Base-by-base conservation (phyloP, 2,888 invertebrate species). In the Dasysyrphus albostriatus region DNA sequence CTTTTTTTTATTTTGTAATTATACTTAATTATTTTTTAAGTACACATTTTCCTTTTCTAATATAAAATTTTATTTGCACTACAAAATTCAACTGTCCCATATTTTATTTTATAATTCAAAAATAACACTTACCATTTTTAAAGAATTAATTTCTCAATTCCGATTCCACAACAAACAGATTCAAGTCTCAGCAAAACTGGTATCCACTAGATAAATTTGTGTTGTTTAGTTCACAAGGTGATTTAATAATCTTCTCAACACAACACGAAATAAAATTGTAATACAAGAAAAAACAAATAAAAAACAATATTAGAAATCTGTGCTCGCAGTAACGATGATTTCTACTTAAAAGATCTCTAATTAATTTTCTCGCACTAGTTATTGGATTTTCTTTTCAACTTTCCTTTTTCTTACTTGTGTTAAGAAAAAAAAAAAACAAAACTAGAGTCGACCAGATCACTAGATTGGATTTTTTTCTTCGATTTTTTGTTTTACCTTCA, bases 311-410 rank as follows among this genome's bases (percentile, higher is more conserved):
- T 79, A 84, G 84, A 84, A 84, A 84, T 80, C 80, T 65, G 84
- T 80, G 59, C 44, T 37, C 67, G 29, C 83, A 54, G 7, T 59
- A 16, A 61, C 61, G 56, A 44, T 19, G 19, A 54, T 73, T 44
- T 58, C 63, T 34, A 74, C 51, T 59, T 34, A 37, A 67, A 73
- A 70, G 49, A 85, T 81, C 76, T 77, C 85, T 73, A 73, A 76
- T 77, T 82, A 83, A 82, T 78, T 87, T 87, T 78, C 87, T 77
- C 78, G 87, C 87, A 82, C 87, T 83, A 83, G 82, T 87, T 78
- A 72, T 69, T 83, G 51, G 44, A 78, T 72, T 82, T 87, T 87
- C 78, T 78, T 74, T 74, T 65, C 65, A 82, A 87, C 87, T 87
- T 87, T 87, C 87, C 78, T 83, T 87, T 73, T 59, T 37, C 39